Percentiles rank a stretch among this genome's conserved stretches.
Evolutionary conservation across 2,113 vertebrate genomes (phyloP).

Genomic region (Vombatus ursinus): DNA sequence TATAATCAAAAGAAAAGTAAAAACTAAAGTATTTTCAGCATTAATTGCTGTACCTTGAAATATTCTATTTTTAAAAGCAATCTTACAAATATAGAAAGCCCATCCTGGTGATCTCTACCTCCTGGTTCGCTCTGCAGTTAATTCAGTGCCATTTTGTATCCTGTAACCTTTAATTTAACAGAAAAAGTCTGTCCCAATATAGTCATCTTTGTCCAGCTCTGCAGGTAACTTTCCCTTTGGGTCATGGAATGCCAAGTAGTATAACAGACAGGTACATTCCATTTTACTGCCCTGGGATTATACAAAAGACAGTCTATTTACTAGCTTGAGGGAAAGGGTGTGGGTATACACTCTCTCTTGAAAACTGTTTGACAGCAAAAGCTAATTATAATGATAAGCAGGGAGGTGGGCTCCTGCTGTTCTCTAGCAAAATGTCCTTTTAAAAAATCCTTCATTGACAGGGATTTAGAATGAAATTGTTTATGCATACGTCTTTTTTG

Average conservation of each 20-base stretch:
- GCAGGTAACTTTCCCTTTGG: constrained; percentile 39
- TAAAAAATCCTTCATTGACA: constrained; percentile 5
- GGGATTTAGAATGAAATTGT: constrained; percentile 8
- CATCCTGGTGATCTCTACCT: constrained; percentile 27
- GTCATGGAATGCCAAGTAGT: constrained; percentile 48
- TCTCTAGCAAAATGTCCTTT: constrained; percentile 10
- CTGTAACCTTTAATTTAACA: constrained; percentile 56
- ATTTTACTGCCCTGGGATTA: background rate
- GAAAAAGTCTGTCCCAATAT: constrained; percentile 60
- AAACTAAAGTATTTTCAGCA: background rate
- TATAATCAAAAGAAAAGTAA: background rate
- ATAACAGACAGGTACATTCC: constrained; percentile 49
- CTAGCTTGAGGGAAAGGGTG: constrained; percentile 23
- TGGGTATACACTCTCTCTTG: constrained; percentile 20
- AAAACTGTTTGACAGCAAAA: background rate
- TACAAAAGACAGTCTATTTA: constrained; percentile 15
- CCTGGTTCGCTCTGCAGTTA: constrained; percentile 32
- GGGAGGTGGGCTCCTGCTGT: background rate
- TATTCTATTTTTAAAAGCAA: background rate
- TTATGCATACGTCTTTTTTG: background rate
- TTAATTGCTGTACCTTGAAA: background rate
- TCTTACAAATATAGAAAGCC: constrained; percentile 32
- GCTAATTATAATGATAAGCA: background rate
- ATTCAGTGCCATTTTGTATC: constrained; percentile 30
- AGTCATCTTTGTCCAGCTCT: constrained; percentile 42